phyloP scores from a whole-genome alignment of 2,113 vertebrate species.

The Murina feae region DNA sequence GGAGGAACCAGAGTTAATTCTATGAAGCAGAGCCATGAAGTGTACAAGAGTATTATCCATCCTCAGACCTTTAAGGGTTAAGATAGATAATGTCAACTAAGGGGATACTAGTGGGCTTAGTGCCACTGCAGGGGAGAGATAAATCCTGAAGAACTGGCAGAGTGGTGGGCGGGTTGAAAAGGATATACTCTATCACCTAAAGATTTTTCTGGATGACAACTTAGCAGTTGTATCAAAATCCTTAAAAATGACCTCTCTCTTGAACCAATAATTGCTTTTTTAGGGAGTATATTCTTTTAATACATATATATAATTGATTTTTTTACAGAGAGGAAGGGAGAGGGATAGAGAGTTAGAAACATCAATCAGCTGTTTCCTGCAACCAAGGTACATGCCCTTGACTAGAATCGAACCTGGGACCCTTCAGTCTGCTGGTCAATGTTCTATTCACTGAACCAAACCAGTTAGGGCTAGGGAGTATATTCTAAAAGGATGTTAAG shows the following conservation, averaged over 20 bases:
- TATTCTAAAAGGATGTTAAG: background rate
- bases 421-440: no score
- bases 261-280: background rate
- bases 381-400: no score
- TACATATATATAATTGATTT: no score
- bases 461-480: background rate
- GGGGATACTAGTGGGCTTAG: accelerated
- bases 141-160: background rate
- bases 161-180: background rate
- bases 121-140: background rate
- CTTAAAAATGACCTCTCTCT: background rate
- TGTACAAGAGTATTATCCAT: background rate
- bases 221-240: background rate
- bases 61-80: background rate
- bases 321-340: no score
- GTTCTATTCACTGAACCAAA: background rate
- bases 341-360: no score
- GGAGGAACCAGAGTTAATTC: background rate
- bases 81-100: background rate
- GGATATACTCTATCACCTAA: background rate
- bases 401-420: no score
- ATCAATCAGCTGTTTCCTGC: no score
- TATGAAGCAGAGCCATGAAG: background rate
- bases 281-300: background rate
- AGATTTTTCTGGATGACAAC: background rate